Evolutionary conservation across 2,888 invertebrate genomes (phyloP), one percentile per base, ranked within the genome.

Genomic region (Argyresthia albistria): DNA sequence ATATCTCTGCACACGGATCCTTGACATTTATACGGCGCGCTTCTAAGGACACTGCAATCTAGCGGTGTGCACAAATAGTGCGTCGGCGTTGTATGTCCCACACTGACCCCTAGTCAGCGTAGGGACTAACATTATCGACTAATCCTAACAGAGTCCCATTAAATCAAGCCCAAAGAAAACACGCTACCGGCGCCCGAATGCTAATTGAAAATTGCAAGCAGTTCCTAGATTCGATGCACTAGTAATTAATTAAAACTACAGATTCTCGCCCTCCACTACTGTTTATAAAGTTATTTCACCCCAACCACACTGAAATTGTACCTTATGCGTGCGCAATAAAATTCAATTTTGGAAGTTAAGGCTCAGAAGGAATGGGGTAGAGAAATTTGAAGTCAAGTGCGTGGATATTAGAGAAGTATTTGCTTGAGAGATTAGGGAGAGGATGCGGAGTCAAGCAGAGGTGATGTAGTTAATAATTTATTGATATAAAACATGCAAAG

Each of bases 401-500:
- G 37, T 4, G 12, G 9, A 69, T 49, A 56, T 56, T 74, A 80
- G 70, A 78, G 84, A 71, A 64, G 65, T 73, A 65, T 74, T 80
- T 76, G 60, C 72, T 68, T 68, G 69, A 69, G 66, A 66, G 69
- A 69, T 72, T 63, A 63, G 65, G 65, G 71, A 73, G 73, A 75
- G 74, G 77, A 81, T 78, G 76, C 76, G 69, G 73, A 82, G 81
- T 82, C 80, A 84, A 84, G 82, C 77, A 83, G 78, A 81, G 75
- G 78, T 48, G 48, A 37, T 76, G 81, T 80, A 76, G 80, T 80
- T 80, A 83, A 87, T 86, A 86, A 87, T 87, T 87, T 87, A 87
- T 87, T 84, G 84, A 84, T 84, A 81, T 84, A 83, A 83, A 79
- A 86, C 87, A 87, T 86, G 87, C 87, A 69, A 86, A 81, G 82